These are phyloP conservation scores for Tenthredo livida DNA, from an alignment of 2,888 invertebrate species.

Conservation along the genomic window DNA sequence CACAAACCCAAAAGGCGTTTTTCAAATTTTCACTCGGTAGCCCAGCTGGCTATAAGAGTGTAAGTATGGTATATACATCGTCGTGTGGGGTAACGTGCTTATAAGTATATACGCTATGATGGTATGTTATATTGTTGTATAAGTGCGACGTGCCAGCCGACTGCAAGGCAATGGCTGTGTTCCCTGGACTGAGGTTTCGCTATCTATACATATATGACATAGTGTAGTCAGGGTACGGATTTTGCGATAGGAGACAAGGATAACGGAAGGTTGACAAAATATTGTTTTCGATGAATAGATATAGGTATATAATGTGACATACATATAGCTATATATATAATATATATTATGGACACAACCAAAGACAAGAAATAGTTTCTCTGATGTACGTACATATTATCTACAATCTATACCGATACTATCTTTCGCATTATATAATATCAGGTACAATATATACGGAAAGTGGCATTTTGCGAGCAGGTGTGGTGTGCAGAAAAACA, in stretches of 20 bases:
- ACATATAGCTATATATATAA: background rate
- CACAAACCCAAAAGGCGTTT: background rate
- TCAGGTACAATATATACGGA: too few relatives aligned
- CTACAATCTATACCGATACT: background rate
- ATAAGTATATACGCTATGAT: background rate
- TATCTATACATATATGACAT: slow-evolving; percentile 3
- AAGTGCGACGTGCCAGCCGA: slow-evolving; percentile 33
- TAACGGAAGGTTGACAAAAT: background rate
- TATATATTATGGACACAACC: background rate
- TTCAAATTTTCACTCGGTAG: background rate
- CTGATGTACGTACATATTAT: too few relatives aligned
- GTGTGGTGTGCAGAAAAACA: too few relatives aligned
- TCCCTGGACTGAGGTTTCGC: background rate
- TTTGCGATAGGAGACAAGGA: background rate
- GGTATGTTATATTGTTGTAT: slow-evolving; percentile 11
- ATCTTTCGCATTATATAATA: too few relatives aligned
- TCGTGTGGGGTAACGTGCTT: slow-evolving; percentile 32
- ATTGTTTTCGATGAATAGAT: background rate
- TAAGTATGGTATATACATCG: background rate
- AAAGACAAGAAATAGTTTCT: background rate
- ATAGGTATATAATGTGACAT: too few relatives aligned
- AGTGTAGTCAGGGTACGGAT: background rate
- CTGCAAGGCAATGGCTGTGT: slow-evolving; percentile 38
- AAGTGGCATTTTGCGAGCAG: too few relatives aligned
- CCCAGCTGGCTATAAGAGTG: background rate